Conservation (phyloP, 2,888 invertebrate genomes). For the Amphipyra tragopoginis region DNA sequence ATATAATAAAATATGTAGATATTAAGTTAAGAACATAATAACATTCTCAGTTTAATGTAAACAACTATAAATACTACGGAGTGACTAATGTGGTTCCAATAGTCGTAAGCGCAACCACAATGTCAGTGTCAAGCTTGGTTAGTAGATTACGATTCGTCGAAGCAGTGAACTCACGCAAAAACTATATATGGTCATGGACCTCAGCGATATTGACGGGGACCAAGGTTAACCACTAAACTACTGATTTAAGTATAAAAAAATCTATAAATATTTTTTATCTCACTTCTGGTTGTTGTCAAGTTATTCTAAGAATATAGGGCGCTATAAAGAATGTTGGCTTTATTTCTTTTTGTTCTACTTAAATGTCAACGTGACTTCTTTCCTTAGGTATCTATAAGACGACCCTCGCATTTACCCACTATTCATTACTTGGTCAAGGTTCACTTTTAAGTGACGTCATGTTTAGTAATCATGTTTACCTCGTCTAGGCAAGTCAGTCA, state of each 20-base stretch:
- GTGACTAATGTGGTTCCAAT: slow-evolving; percentile 41
- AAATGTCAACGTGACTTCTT: slow-evolving; percentile 38
- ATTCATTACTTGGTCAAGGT: slow-evolving; percentile 61
- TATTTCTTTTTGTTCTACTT: slow-evolving; percentile 13
- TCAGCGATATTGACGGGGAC: slow-evolving; percentile 63
- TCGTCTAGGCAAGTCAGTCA: slow-evolving; percentile 33
- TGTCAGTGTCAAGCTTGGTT: slow-evolving; percentile 69
- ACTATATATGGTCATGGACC: slow-evolving; percentile 77
- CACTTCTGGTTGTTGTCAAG: slow-evolving; percentile 27
- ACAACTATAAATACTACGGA: slow-evolving; percentile 32
- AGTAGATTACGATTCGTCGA: slow-evolving; percentile 62
- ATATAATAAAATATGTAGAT: too few species aligned
- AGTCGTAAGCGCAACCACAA: slow-evolving; percentile 55
- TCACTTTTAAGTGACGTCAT: slow-evolving; percentile 48
- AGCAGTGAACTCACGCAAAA: slow-evolving; percentile 66
- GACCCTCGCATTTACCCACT: slow-evolving; percentile 43
- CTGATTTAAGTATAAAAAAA: slow-evolving; percentile 35
- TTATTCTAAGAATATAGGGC: slow-evolving; percentile 1
- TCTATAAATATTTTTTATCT: slow-evolving; percentile 22
- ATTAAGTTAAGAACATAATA: neutral
- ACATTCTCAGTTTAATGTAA: slow-evolving; percentile 3
- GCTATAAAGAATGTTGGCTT: neutral
- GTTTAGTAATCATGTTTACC: slow-evolving; percentile 44
- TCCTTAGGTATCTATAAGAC: slow-evolving; percentile 20
- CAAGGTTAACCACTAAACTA: slow-evolving; percentile 73